Evolutionary conservation across 2,888 invertebrate species (phyloP).

Genomic region (Syrista parreyssii): DNA sequence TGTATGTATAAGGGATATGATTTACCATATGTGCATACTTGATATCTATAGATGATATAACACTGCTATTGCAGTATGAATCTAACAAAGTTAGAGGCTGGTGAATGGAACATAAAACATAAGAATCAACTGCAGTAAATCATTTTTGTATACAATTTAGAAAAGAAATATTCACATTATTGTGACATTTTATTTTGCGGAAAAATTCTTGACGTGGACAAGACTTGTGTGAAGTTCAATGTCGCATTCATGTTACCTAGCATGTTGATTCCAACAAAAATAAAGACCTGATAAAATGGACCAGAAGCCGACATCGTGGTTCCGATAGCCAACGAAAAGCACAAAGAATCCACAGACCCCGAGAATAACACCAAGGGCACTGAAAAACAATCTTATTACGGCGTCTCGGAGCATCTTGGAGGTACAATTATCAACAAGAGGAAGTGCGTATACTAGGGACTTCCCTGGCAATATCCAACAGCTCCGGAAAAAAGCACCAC

Average conservation of each 20-base stretch:
- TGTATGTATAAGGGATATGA: not conserved
- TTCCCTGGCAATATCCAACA: not conserved
- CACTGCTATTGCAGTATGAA: not conserved
- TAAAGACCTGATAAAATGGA: conserved; percentile 42
- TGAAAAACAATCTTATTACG: conserved; percentile 28
- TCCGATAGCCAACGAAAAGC: conserved; percentile 36
- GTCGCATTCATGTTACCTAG: not conserved
- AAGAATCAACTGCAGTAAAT: not conserved
- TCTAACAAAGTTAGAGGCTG: not conserved
- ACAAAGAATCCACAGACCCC: conserved; percentile 39
- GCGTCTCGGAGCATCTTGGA: conserved; percentile 38
- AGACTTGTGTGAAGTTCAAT: not conserved
- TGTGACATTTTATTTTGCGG: not conserved
- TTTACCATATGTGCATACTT: not conserved
- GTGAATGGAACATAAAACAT: not conserved
- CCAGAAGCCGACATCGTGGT: conserved; percentile 46
- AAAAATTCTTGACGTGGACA: not conserved
- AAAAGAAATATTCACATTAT: not conserved
- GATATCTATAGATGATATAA: not conserved
- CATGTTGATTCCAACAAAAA: not conserved
- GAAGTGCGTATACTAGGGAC: not conserved
- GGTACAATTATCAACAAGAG: conserved; percentile 4
- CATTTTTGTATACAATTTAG: not conserved
- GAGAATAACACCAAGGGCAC: conserved; percentile 36
- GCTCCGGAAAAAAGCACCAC: not conserved